phyloP scores from a whole-genome alignment of 2,888 invertebrate genomes.

The Microctonus aethiopoides region DNA sequence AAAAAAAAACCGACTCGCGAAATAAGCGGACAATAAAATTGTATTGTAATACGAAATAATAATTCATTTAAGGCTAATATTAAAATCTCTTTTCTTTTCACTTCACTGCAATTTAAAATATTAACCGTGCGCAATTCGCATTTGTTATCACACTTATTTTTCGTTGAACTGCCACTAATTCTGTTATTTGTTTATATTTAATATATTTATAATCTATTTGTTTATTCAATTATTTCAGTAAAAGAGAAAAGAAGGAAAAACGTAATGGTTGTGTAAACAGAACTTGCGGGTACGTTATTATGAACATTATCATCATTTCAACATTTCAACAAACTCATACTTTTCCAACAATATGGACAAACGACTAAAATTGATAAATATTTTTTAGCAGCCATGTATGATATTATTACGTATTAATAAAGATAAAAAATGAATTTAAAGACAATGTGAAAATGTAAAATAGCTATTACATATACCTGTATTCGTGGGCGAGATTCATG shows the following conservation, averaged over 20 bases:
- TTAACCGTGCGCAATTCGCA: neutral
- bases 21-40: neutral
- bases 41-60: neutral
- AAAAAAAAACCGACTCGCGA: neutral
- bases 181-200: neutral
- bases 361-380: neutral
- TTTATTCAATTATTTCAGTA: too few relatives aligned
- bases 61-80: neutral
- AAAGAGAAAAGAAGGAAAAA: too few relatives aligned
- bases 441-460: neutral
- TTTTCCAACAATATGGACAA: neutral
- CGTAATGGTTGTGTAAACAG: too few relatives aligned
- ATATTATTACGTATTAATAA: neutral
- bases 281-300: too few relatives aligned
- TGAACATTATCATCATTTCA: too few relatives aligned
- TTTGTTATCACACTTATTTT: neutral
- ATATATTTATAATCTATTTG: too few relatives aligned
- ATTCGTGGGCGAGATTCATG: conserved; percentile 20
- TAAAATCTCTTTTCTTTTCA: neutral
- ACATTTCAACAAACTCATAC: too few relatives aligned
- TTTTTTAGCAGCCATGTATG: neutral
- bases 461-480: conserved; percentile 12
- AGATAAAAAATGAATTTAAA: neutral
- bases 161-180: neutral
- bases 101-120: neutral